Evolutionary conservation across 2,888 invertebrate genomes (phyloP), one percentile per base, ranked within the genome.

Genomic region (Synanthedon myopaeformis): DNA sequence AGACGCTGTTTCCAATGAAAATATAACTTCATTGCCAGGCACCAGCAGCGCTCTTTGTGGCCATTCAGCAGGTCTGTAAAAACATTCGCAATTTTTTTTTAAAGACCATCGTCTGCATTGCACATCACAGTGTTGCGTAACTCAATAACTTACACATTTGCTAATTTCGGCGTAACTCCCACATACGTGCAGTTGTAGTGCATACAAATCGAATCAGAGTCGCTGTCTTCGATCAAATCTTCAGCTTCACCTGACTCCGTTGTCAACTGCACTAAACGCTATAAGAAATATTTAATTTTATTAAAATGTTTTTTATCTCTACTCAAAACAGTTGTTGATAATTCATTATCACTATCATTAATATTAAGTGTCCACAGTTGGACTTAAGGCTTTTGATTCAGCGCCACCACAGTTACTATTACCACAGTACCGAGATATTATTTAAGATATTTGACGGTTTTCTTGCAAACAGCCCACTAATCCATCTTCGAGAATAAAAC

Each of bases 1-100:
- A 0, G 98, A 95, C 0, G 98, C 96, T 0, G 98, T 98, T 85
- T 99, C 98, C 70, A 99, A 75, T 0, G 97, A 97, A 78, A 99
- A 97, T 66, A 97, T 92, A 0, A 98, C 94, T 83, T 97, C 96
- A 75, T 97, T 96, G 14, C 97, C 98, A 42, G 98, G 97, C 48
- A 98, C 82, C 55, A 97, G 89, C 12, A 98, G 87, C 0, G 95
- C 92, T 62, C 92, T 93, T 66, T 94, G 93, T 0, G 98, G 96
- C 98, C 98, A 99, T 58, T 93, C 94, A 50, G 87, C 61, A 4
- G 70, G 82, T 53, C 89, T 90, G 67, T 41, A 64, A 72, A 45
- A 45, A 6, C 4, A 3, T 2, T 11, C 5, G 8, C 4, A 45
- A 45, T 4, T 5, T 13, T 45, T 13, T 17, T n/a, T 13, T 4